These are phyloP conservation scores for Melieria picta DNA, from an alignment of 2,888 invertebrate species.

Conservation along the genomic window DNA sequence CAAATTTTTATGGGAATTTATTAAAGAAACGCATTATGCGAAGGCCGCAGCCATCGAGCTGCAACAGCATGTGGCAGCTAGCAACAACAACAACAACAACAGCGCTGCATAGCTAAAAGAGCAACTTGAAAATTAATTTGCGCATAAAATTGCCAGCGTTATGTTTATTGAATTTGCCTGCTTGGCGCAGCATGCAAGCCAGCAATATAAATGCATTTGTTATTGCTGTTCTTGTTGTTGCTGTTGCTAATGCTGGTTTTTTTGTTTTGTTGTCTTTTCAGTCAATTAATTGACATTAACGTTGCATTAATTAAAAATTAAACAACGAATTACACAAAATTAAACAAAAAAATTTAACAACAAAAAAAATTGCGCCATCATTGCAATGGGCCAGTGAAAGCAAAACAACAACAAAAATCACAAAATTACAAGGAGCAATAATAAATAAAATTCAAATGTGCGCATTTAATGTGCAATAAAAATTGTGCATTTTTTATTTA, in stretches of 20 bases:
- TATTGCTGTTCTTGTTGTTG: not conserved
- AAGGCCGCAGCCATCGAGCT: slow-evolving; percentile 29
- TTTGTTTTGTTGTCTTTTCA: not conserved
- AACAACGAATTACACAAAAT: not conserved
- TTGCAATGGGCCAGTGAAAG: no score
- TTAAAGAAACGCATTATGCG: slow-evolving; percentile 56
- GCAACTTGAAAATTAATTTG: slow-evolving; percentile 51
- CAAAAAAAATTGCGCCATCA: no score
- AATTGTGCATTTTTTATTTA: no score
- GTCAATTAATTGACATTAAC: no score
- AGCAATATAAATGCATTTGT: not conserved
- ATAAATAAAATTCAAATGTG: no score
- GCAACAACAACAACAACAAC: slow-evolving; percentile 30
- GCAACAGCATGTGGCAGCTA: slow-evolving; percentile 26
- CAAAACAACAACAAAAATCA: no score
- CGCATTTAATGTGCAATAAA: no score
- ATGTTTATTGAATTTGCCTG: slow-evolving; percentile 64
- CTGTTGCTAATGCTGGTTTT: not conserved
- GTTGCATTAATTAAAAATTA: not conserved
- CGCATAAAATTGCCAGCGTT: slow-evolving; percentile 61
- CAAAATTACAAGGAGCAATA: no score
- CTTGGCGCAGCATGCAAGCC: slow-evolving; percentile 24
- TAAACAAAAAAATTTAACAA: no score
- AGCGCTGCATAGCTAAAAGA: slow-evolving; percentile 9
- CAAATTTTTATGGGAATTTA: slow-evolving; percentile 58